Evolutionary conservation across 2,888 invertebrate genomes (phyloP).

Genomic region (Actias luna): DNA sequence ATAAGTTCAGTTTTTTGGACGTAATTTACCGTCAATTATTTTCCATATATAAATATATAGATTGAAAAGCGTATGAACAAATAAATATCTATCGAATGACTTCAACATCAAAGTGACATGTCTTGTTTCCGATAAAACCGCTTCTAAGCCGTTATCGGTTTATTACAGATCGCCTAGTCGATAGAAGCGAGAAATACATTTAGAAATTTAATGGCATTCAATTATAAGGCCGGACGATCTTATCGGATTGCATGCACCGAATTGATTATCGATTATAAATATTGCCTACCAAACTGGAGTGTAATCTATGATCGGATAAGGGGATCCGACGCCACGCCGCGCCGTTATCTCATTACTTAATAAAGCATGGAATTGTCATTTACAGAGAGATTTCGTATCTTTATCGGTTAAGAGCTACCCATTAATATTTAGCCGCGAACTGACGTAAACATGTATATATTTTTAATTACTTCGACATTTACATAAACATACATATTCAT

Average conservation of each 20-base stretch:
- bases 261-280: constrained; percentile 17
- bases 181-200: constrained; percentile 7
- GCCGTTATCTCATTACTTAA: constrained; percentile 11
- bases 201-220: constrained; percentile 14
- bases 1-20: no score
- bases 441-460: neutral
- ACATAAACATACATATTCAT: neutral
- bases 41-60: neutral
- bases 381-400: constrained; percentile 12
- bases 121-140: constrained; percentile 1
- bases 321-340: neutral
- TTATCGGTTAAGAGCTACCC: neutral
- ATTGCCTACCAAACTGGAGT: constrained; percentile 16
- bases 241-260: constrained; percentile 8
- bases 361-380: constrained; percentile 18
- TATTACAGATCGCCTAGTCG: neutral
- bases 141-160: neutral
- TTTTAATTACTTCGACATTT: neutral
- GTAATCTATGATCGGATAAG: constrained; percentile 16
- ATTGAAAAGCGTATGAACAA: neutral
- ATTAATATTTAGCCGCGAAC: neutral
- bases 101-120: neutral
- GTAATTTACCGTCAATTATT: no score
- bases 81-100: neutral
- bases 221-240: constrained; percentile 11